phyloP scores from a whole-genome alignment of 2,113 vertebrate genomes.

The Mesembrinibis cayennensis region DNA sequence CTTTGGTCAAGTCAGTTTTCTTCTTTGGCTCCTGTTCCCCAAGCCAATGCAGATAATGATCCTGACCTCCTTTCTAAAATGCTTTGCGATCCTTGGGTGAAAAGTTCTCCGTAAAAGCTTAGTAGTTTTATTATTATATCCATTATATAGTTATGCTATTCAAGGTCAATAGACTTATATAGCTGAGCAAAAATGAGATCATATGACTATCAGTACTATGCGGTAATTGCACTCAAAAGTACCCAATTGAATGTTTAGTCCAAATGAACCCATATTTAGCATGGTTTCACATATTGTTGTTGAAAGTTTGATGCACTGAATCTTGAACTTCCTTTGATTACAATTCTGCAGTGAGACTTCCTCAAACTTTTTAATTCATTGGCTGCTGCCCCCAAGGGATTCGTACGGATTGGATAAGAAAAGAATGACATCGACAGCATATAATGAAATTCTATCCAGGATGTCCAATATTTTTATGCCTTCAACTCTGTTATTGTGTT shows the following conservation, averaged over 20 bases:
- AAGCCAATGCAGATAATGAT: conserved; percentile 48
- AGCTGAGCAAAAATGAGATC: conserved; percentile 26
- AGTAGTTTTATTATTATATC: conserved; percentile 43
- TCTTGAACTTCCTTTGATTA: conserved; percentile 60
- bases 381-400: conserved; percentile 47
- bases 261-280: conserved; percentile 56
- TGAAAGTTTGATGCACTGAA: conserved; percentile 13
- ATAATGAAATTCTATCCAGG: conserved; percentile 46
- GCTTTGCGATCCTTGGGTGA: conserved; percentile 40
- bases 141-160: conserved; percentile 45
- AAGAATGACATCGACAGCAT: conserved; percentile 42
- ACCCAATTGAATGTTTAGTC: conserved; percentile 47
- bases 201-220: conserved; percentile 15
- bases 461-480: conserved; percentile 46
- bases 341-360: neutral
- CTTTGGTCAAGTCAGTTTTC: conserved; percentile 51
- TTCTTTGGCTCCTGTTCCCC: neutral
- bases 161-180: conserved; percentile 38
- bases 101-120: conserved; percentile 50
- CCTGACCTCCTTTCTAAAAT: conserved; percentile 62
- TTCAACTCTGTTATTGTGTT: conserved; percentile 59
- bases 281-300: neutral
- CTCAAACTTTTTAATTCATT: conserved; percentile 59
- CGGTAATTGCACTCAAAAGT: neutral
- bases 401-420: conserved; percentile 50